Base-by-base conservation (phyloP, 2,113 vertebrate genomes). In the Aix galericulata region DNA sequence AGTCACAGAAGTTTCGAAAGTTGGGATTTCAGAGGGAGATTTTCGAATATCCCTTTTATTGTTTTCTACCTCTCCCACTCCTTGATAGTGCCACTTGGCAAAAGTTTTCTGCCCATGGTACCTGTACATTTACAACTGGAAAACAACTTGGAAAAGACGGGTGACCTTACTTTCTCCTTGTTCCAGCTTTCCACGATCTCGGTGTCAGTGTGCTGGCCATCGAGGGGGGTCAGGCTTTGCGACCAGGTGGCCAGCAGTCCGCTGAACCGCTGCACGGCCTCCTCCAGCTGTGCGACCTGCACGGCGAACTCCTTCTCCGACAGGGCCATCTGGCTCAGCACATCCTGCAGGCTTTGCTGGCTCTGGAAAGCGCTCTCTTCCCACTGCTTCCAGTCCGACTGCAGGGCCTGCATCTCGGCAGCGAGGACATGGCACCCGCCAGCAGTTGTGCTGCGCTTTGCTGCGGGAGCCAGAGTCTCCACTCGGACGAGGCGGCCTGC, bases 321-420 rank as follows among this genome's bases (percentile, higher is more conserved):
- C 22, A 98, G 97, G 60, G 98, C 97, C 82, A 98, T 98, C 52
- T 97, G 97, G 59, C 98, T 98, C 25, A 98, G 97, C 73, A 98
- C 97, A 26, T 96, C 97, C 96, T 99, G 98, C 95, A 99, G 97
- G 88, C 97, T 86, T 76, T 96, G 96, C 66, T 97, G 98, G 32
- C 98, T 98, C 44, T 98, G 98, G 17, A 98, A 74, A 3, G 98
- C 98, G 7, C 98, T 98, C 82, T 98, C 99, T 86, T 99, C 99
- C 99, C 99, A 99, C 97, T 99, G 99, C 97, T 98, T 97, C 98
- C 99, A 99, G 91, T 99, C 99, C 0, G 98, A 96, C 12, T 92
- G 98, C 96, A 99, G 98, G 87, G 98, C 98, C 98, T 98, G 98
- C 98, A 99, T 97, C 98, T 99, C 99, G 1, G 98, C 84, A 58